Evolutionary conservation across 2,797 vertebrate genomes (phyloP).

Genomic region (Myripristis murdjan): DNA sequence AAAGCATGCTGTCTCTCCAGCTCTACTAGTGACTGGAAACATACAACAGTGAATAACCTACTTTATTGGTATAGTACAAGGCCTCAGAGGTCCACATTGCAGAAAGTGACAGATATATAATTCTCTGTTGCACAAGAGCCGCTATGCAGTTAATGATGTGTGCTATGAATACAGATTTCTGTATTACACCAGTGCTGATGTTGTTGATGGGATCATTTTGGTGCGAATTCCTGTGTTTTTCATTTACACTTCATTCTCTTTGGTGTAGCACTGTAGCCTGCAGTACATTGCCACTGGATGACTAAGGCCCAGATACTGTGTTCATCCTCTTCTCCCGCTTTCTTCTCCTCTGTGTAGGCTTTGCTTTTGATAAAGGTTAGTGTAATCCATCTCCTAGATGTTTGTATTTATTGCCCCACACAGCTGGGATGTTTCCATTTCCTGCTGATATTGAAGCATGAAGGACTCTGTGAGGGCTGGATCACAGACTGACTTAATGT

Average conservation of each 20-base stretch:
- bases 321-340: slow-evolving; percentile 26
- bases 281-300: slow-evolving; percentile 24
- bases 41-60: slow-evolving; percentile 40
- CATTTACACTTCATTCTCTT: slow-evolving; percentile 63
- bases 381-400: slow-evolving; percentile 71
- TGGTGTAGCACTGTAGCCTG: slow-evolving; percentile 27
- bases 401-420: slow-evolving; percentile 76
- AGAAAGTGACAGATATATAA: slow-evolving; percentile 70
- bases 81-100: slow-evolving; percentile 56
- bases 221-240: slow-evolving; percentile 60
- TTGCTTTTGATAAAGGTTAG: slow-evolving; percentile 77
- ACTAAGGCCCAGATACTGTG: slow-evolving; percentile 22
- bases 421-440: slow-evolving; percentile 71
- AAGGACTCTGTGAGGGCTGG: slow-evolving; percentile 49
- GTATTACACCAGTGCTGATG: slow-evolving; percentile 63
- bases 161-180: slow-evolving; percentile 71
- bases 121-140: slow-evolving; percentile 65
- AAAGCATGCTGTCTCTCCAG: slow-evolving; percentile 26
- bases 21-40: slow-evolving; percentile 43
- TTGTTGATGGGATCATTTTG: slow-evolving; percentile 61
- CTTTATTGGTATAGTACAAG: slow-evolving; percentile 49
- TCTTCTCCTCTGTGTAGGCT: slow-evolving; percentile 36
- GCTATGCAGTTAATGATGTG: slow-evolving; percentile 73
- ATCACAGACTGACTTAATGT: slow-evolving; percentile 71
- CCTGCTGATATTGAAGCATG: slow-evolving; percentile 60